Conservation (phyloP, 2,797 vertebrate species). For the Galago senegalensis region DNA sequence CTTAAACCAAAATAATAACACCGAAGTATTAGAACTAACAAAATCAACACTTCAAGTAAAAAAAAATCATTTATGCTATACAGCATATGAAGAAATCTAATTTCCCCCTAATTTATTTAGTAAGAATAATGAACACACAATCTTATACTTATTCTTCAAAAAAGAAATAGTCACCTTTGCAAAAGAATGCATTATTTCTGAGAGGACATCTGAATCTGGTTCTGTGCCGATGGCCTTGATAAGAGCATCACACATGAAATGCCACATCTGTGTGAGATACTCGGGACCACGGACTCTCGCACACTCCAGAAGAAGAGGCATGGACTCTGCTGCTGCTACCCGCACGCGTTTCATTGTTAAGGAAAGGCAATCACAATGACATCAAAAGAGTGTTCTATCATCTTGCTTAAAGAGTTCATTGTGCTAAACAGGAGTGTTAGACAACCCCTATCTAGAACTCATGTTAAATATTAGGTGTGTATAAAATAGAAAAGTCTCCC, state of each 20-base stretch:
- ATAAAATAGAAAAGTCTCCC: neutral
- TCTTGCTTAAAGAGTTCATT: neutral
- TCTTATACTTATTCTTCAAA: neutral
- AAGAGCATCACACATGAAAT: conserved; percentile 99
- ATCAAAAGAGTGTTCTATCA: neutral
- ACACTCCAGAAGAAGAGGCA: conserved; percentile 98
- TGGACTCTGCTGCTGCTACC: conserved; percentile 97
- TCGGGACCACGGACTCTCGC: conserved; percentile 96
- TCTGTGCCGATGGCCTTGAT: conserved; percentile 99
- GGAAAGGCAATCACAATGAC: conserved; percentile 77
- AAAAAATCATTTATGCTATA: neutral
- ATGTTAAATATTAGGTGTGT: neutral
- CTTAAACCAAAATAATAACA: neutral
- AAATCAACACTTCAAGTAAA: neutral
- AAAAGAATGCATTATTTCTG: conserved; percentile 99
- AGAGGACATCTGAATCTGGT: conserved; percentile 98
- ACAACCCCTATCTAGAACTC: neutral
- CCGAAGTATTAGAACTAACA: conserved; percentile 17
- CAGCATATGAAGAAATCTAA: neutral
- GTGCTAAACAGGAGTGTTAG: neutral
- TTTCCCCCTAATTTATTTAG: rapidly evolving
- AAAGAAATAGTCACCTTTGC: conserved; percentile 93
- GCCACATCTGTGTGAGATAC: conserved; percentile 99
- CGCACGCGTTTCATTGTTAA: conserved; percentile 94
- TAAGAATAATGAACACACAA: neutral